Percentiles rank a stretch among this genome's conserved stretches.
Conservation (phyloP, 2,888 invertebrate species). For the Yponomeuta plumbellus region DNA sequence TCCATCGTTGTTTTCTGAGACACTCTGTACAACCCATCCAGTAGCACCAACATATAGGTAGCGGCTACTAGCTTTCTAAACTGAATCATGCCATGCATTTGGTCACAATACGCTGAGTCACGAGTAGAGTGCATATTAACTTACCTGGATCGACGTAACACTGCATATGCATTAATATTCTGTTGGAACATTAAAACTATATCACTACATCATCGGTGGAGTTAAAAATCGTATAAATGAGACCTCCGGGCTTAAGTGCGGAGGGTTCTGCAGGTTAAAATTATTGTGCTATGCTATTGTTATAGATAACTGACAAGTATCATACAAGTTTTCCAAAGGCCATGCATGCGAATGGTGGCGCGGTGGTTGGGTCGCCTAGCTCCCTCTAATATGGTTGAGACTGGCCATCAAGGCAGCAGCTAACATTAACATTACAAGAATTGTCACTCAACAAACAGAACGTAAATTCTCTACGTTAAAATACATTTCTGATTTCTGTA, state of each 20-base stretch:
- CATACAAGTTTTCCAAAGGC: too few species aligned
- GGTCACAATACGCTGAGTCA: conserved; percentile 5
- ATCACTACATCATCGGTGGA: conserved; percentile 19
- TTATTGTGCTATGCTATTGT: neutral
- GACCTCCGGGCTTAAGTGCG: neutral
- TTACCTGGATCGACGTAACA: neutral
- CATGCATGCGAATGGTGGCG: too few species aligned
- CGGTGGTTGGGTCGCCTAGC: too few species aligned
- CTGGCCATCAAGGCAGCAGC: too few species aligned
- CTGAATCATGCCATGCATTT: neutral
- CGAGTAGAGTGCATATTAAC: conserved; percentile 2
- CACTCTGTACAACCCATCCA: too few species aligned
- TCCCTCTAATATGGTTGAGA: too few species aligned
- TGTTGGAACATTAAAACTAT: conserved; percentile 24
- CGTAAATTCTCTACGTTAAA: too few species aligned
- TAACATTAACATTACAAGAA: too few species aligned
- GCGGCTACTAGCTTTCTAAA: neutral
- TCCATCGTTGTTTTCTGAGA: too few species aligned
- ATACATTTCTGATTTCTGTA: too few species aligned
- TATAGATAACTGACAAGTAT: too few species aligned
- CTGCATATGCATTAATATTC: conserved; percentile 19
- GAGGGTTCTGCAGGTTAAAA: neutral
- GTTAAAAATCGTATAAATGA: conserved; percentile 2
- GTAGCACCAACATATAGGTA: neutral
- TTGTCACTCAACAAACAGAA: too few species aligned